Percentiles rank a stretch among this genome's conserved stretches.
Evolutionary conservation across 2,113 vertebrate genomes (phyloP).

Genomic region (Jacana jacana): DNA sequence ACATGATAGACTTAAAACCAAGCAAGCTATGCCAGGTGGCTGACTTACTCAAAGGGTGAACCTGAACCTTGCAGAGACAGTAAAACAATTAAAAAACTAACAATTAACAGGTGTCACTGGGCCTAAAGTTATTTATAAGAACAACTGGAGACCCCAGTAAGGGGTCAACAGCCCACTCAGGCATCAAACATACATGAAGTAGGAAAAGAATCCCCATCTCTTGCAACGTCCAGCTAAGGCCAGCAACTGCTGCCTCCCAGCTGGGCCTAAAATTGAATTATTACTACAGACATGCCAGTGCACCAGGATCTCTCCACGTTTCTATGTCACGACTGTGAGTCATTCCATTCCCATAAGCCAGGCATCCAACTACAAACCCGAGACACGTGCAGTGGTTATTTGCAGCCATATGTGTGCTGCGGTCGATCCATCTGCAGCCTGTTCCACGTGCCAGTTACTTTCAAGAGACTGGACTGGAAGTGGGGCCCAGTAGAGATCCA

Average conservation of each 20-base stretch:
- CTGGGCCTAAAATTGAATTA: neutral
- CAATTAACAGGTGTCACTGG: neutral
- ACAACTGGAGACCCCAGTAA: neutral
- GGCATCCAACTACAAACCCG: neutral
- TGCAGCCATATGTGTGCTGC: neutral
- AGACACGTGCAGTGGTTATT: neutral
- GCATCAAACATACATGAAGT: neutral
- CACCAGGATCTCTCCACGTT: neutral
- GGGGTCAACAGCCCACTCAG: neutral
- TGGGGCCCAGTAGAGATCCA: neutral
- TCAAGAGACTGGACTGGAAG: neutral
- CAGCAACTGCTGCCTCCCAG: neutral
- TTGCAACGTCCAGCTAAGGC: neutral
- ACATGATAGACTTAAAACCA: neutral
- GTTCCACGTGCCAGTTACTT: neutral
- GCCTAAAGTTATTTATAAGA: neutral
- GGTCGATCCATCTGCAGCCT: neutral
- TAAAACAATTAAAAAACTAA: neutral
- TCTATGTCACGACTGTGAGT: neutral
- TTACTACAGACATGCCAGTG: neutral
- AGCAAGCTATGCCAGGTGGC: neutral
- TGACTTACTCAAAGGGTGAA: neutral
- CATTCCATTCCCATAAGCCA: neutral
- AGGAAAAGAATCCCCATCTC: neutral
- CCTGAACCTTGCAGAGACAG: neutral